phyloP scores from a whole-genome alignment of 30 jellyfish, hydroid and myxozoan species.

The Mastigias papua region DNA sequence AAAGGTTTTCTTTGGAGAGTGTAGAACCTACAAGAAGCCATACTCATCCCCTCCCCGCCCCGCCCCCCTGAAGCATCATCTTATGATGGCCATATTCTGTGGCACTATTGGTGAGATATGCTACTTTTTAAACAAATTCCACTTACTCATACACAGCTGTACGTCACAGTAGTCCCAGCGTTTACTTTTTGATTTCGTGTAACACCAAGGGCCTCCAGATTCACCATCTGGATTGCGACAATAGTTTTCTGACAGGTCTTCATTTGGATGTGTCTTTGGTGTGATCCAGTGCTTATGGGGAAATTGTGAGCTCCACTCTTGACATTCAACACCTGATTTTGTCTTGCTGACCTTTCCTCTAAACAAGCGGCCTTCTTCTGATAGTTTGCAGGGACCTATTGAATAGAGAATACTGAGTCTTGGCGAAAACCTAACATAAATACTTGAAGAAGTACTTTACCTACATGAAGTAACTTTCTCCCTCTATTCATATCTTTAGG shows the following conservation, averaged over 20 bases:
- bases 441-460: no score
- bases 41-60: no score
- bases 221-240: conserved; percentile 57
- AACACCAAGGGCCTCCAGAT: conserved; percentile 66
- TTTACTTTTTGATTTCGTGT: conserved; percentile 13
- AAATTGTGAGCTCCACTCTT: conserved; percentile 21
- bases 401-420: no score
- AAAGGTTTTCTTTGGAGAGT: no score
- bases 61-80: no score
- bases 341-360: conserved; percentile 40
- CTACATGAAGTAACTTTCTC: no score
- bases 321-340: conserved; percentile 22
- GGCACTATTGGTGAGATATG: neutral
- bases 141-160: conserved; percentile 8
- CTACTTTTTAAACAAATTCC: neutral
- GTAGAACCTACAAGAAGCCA: no score
- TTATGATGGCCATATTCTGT: no score
- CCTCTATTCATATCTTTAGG: no score
- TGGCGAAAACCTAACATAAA: no score
- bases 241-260: conserved; percentile 22
- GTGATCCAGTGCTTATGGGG: conserved; percentile 42
- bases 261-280: conserved; percentile 23
- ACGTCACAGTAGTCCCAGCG: conserved; percentile 51
- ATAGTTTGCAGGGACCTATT: conserved; percentile 27
- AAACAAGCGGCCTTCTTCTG: conserved; percentile 14